Evolutionary conservation across 23 tunicate genomes (phyloP), one percentile per base, ranked within the genome.

Genomic region (Pegea sp.): DNA sequence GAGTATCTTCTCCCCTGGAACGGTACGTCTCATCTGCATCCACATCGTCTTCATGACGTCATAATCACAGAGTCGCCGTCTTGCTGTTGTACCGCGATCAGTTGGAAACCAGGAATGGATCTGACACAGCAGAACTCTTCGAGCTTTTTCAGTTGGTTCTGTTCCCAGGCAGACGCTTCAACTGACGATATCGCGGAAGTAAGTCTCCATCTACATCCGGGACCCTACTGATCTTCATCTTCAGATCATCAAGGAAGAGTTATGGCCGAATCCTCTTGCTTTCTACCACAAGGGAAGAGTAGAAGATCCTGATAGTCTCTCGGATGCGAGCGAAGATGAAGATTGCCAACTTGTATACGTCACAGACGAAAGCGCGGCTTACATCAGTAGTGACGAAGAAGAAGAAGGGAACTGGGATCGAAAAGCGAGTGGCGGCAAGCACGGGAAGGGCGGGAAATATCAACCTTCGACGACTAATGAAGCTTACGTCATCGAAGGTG

Each of bases 111-210:
- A 16, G 93, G 80, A 29, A 72, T 65, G 66, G 63, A 80, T 48
- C 52, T 84, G 27, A 74, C 95, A 27, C 38, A 25, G 52, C 50
- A 61, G 34, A 69, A 52, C 3, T 26, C 74, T 2, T 66, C 79
- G 1, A 80, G 93, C 42, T 71, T 80, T 44, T 80, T 80, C 80
- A 69, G 80, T 57, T 80, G 93, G 93, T 80, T 80, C 27, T 72
- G 74, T 20, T 34, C 74, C 1, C 93, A 80, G 50, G 93, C 66
- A 28, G 93, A 80, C 57, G 78, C 92, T 44, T 78, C 92, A 0
- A 66, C 92, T 31, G 92, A 78, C 49, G 92, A 78, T 33, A 78
- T 78, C 30, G 79, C 93, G 3, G 93, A 80, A 80, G 93, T 80
- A 31, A 23, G 20, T n/a, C n/a, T n/a, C n/a, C n/a, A n/a, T n/a